Conservation (phyloP, 2,113 vertebrate genomes). For the Calcarius ornatus region DNA sequence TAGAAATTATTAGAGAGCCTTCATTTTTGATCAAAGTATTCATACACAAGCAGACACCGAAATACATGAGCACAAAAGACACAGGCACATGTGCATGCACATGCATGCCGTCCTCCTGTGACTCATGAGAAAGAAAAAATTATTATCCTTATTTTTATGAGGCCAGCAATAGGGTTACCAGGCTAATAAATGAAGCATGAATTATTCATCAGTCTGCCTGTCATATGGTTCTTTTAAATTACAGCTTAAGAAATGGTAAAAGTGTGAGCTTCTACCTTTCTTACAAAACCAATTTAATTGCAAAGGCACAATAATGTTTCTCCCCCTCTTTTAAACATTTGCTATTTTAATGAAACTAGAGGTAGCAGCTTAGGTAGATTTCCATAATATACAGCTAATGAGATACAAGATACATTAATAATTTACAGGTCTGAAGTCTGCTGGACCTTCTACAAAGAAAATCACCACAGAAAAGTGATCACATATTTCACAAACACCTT, state of each 20-base stretch:
- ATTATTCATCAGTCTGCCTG: constrained; percentile 64
- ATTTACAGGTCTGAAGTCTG: constrained; percentile 39
- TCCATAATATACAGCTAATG: constrained; percentile 27
- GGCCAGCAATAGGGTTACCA: constrained; percentile 55
- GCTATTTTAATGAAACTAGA: constrained; percentile 50
- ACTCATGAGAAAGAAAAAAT: constrained; percentile 8
- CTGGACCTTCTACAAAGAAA: neutral
- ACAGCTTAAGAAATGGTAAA: constrained; percentile 31
- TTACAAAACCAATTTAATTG: constrained; percentile 49
- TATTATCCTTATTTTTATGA: constrained; percentile 67
- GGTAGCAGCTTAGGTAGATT: constrained; percentile 38
- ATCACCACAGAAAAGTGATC: neutral
- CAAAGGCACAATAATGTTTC: neutral
- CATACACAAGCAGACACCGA: neutral
- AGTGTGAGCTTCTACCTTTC: constrained; percentile 11
- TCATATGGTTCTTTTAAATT: constrained; percentile 63
- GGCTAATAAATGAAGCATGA: constrained; percentile 71
- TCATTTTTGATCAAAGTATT: neutral
- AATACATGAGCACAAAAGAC: neutral
- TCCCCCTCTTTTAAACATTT: constrained; percentile 44
- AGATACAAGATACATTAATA: constrained; percentile 54
- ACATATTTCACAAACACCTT: neutral
- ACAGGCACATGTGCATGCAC: neutral
- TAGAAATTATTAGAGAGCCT: neutral
- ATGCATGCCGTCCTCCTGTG: neutral